A percentile compares a stretch with the other conserved stretches of the same genome.
phyloP scores from a whole-genome alignment of 2,113 vertebrate genomes.

The Stegostoma tigrinum region DNA sequence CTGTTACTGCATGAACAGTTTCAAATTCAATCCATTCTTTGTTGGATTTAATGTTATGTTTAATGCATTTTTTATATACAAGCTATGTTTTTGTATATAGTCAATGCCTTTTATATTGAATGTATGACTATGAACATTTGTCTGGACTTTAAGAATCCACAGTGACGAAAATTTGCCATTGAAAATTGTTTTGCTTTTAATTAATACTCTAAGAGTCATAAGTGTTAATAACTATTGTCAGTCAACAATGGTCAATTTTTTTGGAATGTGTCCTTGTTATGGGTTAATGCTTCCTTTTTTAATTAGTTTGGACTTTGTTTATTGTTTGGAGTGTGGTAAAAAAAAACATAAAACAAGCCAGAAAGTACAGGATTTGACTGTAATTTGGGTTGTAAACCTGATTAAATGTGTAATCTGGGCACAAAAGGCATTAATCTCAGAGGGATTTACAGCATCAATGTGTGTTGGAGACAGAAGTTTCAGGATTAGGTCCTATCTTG shows the following conservation, averaged over 20 bases:
- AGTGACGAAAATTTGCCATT: neutral
- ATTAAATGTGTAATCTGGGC: conserved; percentile 24
- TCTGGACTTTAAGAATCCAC: neutral
- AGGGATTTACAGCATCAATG: conserved; percentile 31
- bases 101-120: neutral
- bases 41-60: neutral
- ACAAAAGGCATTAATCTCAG: neutral
- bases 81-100: neutral
- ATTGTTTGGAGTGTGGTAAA: neutral
- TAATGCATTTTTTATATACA: neutral
- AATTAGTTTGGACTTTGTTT: neutral
- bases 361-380: neutral
- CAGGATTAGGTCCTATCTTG: conserved; percentile 14
- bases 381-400: conserved; percentile 22
- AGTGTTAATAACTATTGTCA: neutral
- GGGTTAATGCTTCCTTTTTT: conserved; percentile 20
- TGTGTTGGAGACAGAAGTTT: neutral
- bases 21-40: neutral
- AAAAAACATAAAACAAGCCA: neutral
- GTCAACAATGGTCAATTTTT: neutral
- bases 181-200: conserved; percentile 5
- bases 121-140: neutral
- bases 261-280: neutral
- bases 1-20: neutral
- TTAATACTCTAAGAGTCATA: neutral